Conservation (phyloP, 92 coral and sea anemone species). For the Phenganax marumi region DNA sequence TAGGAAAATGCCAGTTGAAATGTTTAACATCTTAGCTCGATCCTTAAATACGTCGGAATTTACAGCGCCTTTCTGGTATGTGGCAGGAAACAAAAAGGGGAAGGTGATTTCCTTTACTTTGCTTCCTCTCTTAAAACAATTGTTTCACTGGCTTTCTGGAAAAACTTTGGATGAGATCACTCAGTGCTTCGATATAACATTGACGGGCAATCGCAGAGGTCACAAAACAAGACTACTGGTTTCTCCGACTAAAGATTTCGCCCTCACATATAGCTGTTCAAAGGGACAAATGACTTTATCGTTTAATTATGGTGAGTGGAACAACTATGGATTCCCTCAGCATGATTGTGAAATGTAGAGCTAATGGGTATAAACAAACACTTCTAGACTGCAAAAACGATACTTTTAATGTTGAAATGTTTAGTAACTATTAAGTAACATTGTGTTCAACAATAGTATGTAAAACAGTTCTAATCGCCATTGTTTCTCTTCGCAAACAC, state of each 20-base stretch:
- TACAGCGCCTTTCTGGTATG: conserved; percentile 54
- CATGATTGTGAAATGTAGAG: conserved; percentile 8
- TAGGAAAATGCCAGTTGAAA: too few species aligned
- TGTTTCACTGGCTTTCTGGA: conserved; percentile 19
- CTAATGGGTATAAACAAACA: conserved; percentile 11
- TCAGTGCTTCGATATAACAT: conserved; percentile 1
- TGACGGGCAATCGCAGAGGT: conserved; percentile 7
- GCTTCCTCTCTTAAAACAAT: conserved; percentile 13
- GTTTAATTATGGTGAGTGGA: conserved; percentile 29
- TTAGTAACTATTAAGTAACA: background rate
- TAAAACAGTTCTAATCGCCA: background rate
- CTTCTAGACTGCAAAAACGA: conserved; percentile 2
- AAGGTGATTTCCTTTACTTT: conserved; percentile 54
- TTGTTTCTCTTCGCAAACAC: background rate
- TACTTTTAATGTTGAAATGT: conserved; percentile 6
- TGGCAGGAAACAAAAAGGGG: conserved; percentile 50
- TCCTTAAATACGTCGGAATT: background rate
- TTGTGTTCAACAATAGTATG: background rate
- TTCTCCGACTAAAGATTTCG: conserved; percentile 21
- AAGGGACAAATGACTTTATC: background rate
- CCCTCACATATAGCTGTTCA: conserved; percentile 12
- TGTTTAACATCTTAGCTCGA: too few species aligned
- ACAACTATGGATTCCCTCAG: conserved; percentile 26
- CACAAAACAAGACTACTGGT: conserved; percentile 25
- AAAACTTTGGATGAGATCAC: conserved; percentile 6